Conservation (phyloP, 2,888 invertebrate species). For the Siphlonurus alternatus region DNA sequence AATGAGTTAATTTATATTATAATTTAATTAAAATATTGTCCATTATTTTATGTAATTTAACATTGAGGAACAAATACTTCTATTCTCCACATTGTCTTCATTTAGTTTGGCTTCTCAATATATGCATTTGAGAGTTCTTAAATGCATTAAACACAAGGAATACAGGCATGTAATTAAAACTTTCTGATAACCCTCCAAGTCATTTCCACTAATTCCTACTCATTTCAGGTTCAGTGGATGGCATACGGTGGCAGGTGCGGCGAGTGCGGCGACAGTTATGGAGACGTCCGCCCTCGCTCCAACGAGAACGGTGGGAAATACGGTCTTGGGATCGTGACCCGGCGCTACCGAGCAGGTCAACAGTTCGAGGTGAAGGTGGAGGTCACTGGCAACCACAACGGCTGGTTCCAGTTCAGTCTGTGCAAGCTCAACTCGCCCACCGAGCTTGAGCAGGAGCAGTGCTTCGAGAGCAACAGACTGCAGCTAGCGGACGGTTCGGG, state of each 20-base stretch:
- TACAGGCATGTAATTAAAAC: too few relatives aligned
- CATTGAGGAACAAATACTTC: too few relatives aligned
- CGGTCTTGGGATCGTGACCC: conserved; percentile 13
- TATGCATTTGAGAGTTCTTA: too few relatives aligned
- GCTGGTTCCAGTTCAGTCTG: conserved; percentile 16
- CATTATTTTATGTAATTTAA: too few relatives aligned
- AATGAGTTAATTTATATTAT: too few relatives aligned
- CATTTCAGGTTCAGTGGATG: conserved; percentile 7
- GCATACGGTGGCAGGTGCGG: conserved; percentile 15
- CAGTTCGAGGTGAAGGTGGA: conserved; percentile 15
- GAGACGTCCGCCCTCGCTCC: conserved; percentile 12
- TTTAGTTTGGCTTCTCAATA: too few relatives aligned
- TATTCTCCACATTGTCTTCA: too few relatives aligned
- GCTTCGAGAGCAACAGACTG: conserved; percentile 19
- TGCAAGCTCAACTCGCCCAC: conserved; percentile 14
- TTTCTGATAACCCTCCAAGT: too few relatives aligned
- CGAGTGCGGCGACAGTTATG: conserved; percentile 15
- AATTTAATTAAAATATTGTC: too few relatives aligned
- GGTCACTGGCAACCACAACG: conserved; percentile 17
- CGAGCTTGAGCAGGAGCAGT: conserved; percentile 19
- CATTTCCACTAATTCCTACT: neutral
- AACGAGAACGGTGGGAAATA: conserved; percentile 16
- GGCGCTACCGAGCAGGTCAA: conserved; percentile 13
- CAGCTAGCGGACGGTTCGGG: conserved; percentile 10
- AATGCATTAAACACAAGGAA: too few relatives aligned